Evolutionary conservation across 2,797 vertebrate genomes (phyloP).

Genomic region (Salarias fasciatus): DNA sequence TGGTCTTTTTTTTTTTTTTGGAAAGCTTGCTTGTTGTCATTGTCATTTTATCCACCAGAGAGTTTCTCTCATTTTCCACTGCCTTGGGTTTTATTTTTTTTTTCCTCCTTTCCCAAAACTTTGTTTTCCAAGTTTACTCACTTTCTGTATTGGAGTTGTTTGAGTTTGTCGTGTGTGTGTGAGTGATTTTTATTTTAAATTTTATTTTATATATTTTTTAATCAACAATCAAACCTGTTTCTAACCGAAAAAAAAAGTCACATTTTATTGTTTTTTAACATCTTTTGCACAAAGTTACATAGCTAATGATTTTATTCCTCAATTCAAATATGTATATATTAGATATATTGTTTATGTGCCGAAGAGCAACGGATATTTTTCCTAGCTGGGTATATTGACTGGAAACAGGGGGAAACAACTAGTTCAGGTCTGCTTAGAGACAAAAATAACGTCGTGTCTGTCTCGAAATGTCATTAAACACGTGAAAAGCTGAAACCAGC

Average conservation of each 20-base stretch:
- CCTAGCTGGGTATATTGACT: background rate
- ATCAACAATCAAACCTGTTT: conserved; percentile 43
- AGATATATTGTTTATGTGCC: background rate
- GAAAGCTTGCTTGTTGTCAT: conserved; percentile 1
- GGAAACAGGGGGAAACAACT: background rate
- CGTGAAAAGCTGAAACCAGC: no score
- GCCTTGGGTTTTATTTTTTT: conserved; percentile 40
- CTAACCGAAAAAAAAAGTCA: background rate
- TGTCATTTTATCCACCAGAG: background rate
- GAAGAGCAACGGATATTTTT: no score
- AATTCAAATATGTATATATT: no score
- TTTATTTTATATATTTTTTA: conserved; percentile 2
- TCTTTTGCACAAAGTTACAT: conserved; percentile 13
- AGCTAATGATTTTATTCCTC: background rate
- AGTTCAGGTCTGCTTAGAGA: background rate
- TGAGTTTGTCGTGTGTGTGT: conserved; percentile 43
- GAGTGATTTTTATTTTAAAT: conserved; percentile 6
- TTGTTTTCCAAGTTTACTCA: conserved; percentile 5
- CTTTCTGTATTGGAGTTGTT: conserved; percentile 25
- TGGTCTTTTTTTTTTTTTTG: conserved; percentile 14
- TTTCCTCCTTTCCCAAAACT: conserved; percentile 8
- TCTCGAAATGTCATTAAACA: background rate
- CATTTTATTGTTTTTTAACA: conserved; percentile 8
- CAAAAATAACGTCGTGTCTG: background rate
- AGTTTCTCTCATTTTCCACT: conserved; percentile 18